These are phyloP conservation scores for Meloidogyne exigua DNA, from an alignment of 1,140 invertebrate species.

Conservation along the genomic window DNA sequence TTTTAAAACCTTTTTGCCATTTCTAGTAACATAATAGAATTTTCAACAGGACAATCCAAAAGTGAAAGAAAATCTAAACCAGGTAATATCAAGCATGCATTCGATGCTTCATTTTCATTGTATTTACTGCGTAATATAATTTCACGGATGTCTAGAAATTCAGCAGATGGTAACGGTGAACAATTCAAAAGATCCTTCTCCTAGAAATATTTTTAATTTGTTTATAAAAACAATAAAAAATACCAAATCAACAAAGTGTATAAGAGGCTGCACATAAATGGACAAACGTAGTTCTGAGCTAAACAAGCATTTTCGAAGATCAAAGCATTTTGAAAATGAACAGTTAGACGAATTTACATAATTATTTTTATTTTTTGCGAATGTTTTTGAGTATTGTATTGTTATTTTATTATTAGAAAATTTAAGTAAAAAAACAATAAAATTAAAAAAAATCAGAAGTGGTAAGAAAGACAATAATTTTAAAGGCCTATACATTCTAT, in stretches of 20 bases:
- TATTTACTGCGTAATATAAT: slow-evolving; percentile 23
- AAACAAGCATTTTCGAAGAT: slow-evolving; percentile 27
- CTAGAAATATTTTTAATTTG: slow-evolving; percentile 19
- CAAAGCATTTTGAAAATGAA: slow-evolving; percentile 30
- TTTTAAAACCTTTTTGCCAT: slow-evolving; percentile 2
- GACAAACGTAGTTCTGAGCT: slow-evolving; percentile 6
- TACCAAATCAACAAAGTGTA: slow-evolving; percentile 33
- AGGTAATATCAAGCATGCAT: slow-evolving; percentile 32
- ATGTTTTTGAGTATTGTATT: neutral
- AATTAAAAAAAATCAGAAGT: neutral
- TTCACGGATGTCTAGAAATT: slow-evolving; percentile 28
- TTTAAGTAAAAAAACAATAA: neutral
- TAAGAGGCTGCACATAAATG: slow-evolving; percentile 29
- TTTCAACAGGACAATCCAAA: neutral
- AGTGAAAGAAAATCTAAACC: slow-evolving; percentile 25
- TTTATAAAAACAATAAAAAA: neutral
- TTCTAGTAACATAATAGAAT: neutral
- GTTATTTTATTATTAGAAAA: neutral
- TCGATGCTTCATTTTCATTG: slow-evolving; percentile 6
- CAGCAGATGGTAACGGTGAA: slow-evolving; percentile 19
- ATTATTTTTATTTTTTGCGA: slow-evolving; percentile 9
- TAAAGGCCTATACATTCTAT: neutral
- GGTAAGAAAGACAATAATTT: neutral
- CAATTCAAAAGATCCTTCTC: slow-evolving; percentile 8
- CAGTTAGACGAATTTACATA: slow-evolving; percentile 14